Evolutionary conservation across 2,113 vertebrate genomes (phyloP), one percentile per base, ranked within the genome.

Genomic region (Nycticryphes semicollaris): DNA sequence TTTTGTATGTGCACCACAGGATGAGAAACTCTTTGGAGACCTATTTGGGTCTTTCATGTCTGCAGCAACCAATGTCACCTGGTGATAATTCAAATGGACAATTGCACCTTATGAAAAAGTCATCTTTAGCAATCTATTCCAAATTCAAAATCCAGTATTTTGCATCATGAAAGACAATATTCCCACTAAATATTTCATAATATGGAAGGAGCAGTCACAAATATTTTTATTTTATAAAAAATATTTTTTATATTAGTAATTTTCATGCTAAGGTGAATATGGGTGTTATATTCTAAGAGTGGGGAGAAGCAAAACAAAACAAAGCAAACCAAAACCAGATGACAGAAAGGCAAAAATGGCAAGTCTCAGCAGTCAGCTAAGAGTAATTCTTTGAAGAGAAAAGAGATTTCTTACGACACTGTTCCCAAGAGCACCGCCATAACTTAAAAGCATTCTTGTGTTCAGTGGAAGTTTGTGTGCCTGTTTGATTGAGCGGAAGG

Each of bases 401-500:
- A 97, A 98, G 96, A 97, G 95, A 98, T 98, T 98, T 98, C 98
- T 97, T 97, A 89, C 78, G 95, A 98, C 96, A 98, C 85, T 12
- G 50, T 95, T 98, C 98, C 94, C 98, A 97, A 97, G 97, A 97
- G 98, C 96, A 95, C 84, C 89, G 64, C 72, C 78, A 50, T 22
- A 92, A 97, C 91, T 96, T 98, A 98, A 98, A 98, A 98, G 97
- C 97, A 84, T 98, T 98, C 93, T 94, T 83, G 91, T 98, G 98
- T 98, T 96, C 60, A 19, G 59, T 96, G 76, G 88, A 96, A 95
- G 91, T 94, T 93, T 94, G 67, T 98, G 97, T 98, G 91, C 92
- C 94, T 98, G 98, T 93, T 98, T 97, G 98, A 98, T 97, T 98
- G 98, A 98, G 98, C 96, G 98, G 97, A 98, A 98, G 94, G 96